These are phyloP conservation scores for Phania funesta DNA, from an alignment of 2,888 invertebrate genomes.

Conservation along the genomic window DNA sequence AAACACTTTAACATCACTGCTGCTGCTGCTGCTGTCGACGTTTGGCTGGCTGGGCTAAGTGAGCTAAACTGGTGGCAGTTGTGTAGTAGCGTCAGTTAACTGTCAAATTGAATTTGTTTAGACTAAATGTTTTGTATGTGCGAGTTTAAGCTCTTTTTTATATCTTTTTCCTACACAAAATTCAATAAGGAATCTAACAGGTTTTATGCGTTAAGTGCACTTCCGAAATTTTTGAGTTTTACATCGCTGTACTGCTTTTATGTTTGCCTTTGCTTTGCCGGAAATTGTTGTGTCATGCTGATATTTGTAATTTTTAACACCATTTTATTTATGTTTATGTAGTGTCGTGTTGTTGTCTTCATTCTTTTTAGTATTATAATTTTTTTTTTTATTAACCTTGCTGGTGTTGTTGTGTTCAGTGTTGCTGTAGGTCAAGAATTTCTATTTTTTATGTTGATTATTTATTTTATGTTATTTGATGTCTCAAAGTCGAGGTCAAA, in stretches of 20 bases:
- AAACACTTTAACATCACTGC: constrained; percentile 63
- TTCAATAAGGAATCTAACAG: constrained; percentile 56
- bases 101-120: constrained; percentile 79
- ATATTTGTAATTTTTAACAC: constrained; percentile 77
- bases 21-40: constrained; percentile 58
- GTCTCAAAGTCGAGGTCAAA: constrained; percentile 79
- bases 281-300: constrained; percentile 79
- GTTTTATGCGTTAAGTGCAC: constrained; percentile 58
- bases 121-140: constrained; percentile 61
- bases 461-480: constrained; percentile 77
- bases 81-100: constrained; percentile 71
- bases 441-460: constrained; percentile 61
- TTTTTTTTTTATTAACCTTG: constrained; percentile 27
- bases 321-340: constrained; percentile 67
- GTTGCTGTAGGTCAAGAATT: constrained; percentile 78
- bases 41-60: constrained; percentile 11
- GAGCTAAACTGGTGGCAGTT: constrained; percentile 22
- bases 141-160: constrained; percentile 28
- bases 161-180: constrained; percentile 12
- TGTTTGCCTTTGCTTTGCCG: constrained; percentile 69
- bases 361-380: constrained; percentile 66
- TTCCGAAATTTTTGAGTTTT: constrained; percentile 51
- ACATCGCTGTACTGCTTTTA: constrained; percentile 7
- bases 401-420: constrained; percentile 61
- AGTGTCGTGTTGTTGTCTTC: constrained; percentile 62